phyloP scores from a whole-genome alignment of 1,140 invertebrate species.

The silkworm (Bombyx mori) region DNA sequence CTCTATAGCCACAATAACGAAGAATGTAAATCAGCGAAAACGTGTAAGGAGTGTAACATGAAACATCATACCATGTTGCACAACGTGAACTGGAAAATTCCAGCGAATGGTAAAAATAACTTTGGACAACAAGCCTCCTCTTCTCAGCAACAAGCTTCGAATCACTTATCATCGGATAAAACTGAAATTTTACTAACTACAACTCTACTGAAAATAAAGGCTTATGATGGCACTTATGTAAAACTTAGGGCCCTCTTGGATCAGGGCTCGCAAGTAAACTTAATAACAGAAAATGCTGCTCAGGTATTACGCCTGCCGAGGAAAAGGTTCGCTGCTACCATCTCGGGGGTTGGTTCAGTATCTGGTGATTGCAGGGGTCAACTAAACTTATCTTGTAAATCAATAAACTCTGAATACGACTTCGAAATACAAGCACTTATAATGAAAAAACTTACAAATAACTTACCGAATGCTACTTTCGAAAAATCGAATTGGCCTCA shows the following conservation, averaged over 20 bases:
- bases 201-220: too few relatives aligned
- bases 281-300: constrained; percentile 17
- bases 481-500: constrained; percentile 15
- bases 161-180: too few relatives aligned
- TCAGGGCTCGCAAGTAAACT: constrained; percentile 17
- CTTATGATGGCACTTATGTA: too few relatives aligned
- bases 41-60: too few relatives aligned
- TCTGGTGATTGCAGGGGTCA: constrained; percentile 19
- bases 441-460: constrained; percentile 18
- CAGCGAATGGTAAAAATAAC: too few relatives aligned
- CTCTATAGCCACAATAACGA: too few relatives aligned
- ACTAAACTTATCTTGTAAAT: constrained; percentile 11
- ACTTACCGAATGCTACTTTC: constrained; percentile 18
- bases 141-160: too few relatives aligned
- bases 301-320: constrained; percentile 13
- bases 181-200: too few relatives aligned
- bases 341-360: constrained; percentile 14
- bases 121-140: too few relatives aligned
- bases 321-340: constrained; percentile 9
- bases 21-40: too few relatives aligned
- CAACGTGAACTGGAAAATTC: too few relatives aligned
- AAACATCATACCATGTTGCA: too few relatives aligned
- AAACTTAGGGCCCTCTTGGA: not conserved
- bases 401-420: constrained; percentile 11
- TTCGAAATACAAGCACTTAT: constrained; percentile 18